phyloP scores from a whole-genome alignment of 2,888 invertebrate genomes.

The Polydrusus cervinus region DNA sequence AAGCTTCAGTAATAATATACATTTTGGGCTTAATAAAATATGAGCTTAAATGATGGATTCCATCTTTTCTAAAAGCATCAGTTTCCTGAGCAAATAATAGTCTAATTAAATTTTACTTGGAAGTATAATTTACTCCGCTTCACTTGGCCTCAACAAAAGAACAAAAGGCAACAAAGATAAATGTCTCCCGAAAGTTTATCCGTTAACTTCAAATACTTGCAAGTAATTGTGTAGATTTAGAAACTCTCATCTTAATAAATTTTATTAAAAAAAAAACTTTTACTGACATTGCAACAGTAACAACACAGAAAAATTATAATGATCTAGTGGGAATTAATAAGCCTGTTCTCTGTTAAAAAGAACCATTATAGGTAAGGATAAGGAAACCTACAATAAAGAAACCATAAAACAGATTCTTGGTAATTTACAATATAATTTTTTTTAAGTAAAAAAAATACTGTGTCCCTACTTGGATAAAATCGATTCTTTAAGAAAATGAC shows the following conservation, averaged over 20 bases:
- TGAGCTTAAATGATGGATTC: neutral
- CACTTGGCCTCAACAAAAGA: constrained; percentile 20
- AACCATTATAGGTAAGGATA: no score
- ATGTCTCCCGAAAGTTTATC: constrained; percentile 16
- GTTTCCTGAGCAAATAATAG: constrained; percentile 16
- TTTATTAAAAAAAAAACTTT: constrained; percentile 4
- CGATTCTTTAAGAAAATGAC: no score
- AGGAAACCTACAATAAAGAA: no score
- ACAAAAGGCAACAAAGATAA: constrained; percentile 23
- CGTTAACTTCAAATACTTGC: constrained; percentile 20
- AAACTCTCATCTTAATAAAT: neutral
- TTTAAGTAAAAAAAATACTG: no score
- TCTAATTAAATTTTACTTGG: constrained; percentile 21
- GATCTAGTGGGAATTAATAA: neutral
- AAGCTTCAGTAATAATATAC: neutral
- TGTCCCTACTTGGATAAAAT: no score
- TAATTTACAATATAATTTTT: no score
- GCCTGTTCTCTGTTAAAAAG: no score
- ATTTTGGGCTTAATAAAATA: neutral
- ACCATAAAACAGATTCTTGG: no score
- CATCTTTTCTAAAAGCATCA: constrained; percentile 6
- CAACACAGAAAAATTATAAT: neutral
- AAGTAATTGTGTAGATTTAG: constrained; percentile 18
- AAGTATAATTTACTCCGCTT: constrained; percentile 17
- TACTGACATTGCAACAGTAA: neutral